Evolutionary conservation across 2,113 vertebrate genomes (phyloP).

Genomic region (Amblyopsis rosae): DNA sequence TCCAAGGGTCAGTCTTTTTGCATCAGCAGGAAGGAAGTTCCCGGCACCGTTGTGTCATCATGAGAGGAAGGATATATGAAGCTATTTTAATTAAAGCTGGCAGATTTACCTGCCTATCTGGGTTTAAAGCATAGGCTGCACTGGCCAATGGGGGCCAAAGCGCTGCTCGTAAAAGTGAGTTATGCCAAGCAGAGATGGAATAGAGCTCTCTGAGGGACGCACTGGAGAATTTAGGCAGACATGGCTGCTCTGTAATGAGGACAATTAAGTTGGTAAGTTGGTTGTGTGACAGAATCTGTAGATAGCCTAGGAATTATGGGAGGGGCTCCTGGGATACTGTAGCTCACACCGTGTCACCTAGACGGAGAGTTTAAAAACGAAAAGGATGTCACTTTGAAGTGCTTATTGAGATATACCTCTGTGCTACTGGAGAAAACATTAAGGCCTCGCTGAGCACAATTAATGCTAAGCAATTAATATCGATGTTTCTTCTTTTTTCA

Average conservation of each 20-base stretch:
- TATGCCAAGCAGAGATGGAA: constrained; percentile 56
- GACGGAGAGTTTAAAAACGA: background rate
- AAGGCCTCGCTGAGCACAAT: background rate
- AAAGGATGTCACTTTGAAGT: background rate
- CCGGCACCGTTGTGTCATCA: constrained; percentile 57
- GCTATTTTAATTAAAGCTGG: constrained; percentile 76
- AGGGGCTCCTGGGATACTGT: constrained; percentile 41
- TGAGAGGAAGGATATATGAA: constrained; percentile 59
- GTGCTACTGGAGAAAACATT: background rate
- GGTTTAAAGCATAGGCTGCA: constrained; percentile 57
- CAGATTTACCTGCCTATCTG: constrained; percentile 71
- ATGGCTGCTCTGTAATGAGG: constrained; percentile 68
- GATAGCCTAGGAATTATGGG: constrained; percentile 46
- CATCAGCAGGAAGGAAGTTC: constrained; percentile 53
- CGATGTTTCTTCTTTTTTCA: no score
- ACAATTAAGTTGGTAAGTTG: constrained; percentile 62
- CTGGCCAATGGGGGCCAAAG: constrained; percentile 48
- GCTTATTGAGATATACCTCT: background rate
- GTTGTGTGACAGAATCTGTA: constrained; percentile 43
- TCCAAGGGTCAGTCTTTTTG: constrained; percentile 45
- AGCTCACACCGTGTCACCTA: constrained; percentile 17
- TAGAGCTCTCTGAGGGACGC: constrained; percentile 56
- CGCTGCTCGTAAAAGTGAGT: constrained; percentile 70
- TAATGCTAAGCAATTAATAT: background rate
- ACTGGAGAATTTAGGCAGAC: constrained; percentile 53